These are phyloP conservation scores for Platycercus adscitus DNA, from an alignment of 2,113 vertebrate species.

Conservation along the genomic window DNA sequence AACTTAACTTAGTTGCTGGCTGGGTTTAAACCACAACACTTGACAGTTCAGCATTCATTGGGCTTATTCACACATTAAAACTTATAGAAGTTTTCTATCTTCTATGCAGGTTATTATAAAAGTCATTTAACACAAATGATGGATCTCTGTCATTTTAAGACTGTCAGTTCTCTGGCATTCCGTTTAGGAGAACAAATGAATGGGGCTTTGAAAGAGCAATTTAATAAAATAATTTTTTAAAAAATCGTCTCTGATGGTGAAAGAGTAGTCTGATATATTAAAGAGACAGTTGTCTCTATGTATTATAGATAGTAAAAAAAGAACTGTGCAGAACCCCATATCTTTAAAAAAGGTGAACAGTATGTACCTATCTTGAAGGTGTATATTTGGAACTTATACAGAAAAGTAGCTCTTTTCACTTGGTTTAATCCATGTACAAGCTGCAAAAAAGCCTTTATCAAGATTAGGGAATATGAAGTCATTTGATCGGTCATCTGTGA, in stretches of 20 bases:
- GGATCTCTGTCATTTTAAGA: neutral
- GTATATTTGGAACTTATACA: neutral
- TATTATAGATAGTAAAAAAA: neutral
- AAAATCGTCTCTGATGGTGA: neutral
- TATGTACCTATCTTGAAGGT: neutral
- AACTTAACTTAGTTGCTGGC: too few species aligned
- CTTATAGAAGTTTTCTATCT: neutral
- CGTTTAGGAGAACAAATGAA: neutral
- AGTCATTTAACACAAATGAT: neutral
- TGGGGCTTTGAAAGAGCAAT: neutral
- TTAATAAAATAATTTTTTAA: neutral
- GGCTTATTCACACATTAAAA: neutral
- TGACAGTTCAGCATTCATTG: neutral
- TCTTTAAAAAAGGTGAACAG: neutral
- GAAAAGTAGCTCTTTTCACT: neutral
- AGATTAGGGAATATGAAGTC: neutral
- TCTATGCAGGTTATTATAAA: neutral
- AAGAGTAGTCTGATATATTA: neutral
- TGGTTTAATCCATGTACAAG: neutral
- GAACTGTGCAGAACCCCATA: accelerated
- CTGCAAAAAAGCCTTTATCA: neutral
- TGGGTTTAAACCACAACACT: neutral
- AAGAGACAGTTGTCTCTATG: neutral
- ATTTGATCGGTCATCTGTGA: neutral
- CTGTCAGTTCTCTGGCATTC: neutral